Percentiles rank a stretch among this genome's conserved stretches.
phyloP scores from a whole-genome alignment of 2,797 vertebrate species.

The Schizopygopsis pylzovi region DNA sequence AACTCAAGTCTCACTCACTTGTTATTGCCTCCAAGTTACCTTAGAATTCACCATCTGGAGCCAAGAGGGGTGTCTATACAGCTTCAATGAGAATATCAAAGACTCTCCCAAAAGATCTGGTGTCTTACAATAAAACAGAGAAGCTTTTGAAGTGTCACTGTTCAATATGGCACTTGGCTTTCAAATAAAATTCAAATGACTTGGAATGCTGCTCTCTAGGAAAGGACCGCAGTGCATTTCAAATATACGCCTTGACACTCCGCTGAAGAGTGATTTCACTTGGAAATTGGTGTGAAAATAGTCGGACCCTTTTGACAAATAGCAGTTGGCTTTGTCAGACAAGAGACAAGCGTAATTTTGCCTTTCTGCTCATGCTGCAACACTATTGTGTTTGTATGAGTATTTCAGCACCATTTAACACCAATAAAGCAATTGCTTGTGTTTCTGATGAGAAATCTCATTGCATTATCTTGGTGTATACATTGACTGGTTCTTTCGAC shows the following conservation, averaged over 20 bases:
- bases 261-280: constrained; percentile 34
- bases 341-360: not conserved
- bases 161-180: constrained; percentile 48
- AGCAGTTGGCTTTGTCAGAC: not conserved
- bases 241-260: not conserved
- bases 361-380: not conserved
- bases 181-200: constrained; percentile 32
- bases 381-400: constrained; percentile 3
- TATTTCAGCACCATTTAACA: constrained; percentile 43
- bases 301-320: constrained; percentile 5
- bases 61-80: not conserved
- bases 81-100: constrained; percentile 44
- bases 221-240: constrained; percentile 3
- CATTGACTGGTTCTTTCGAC: constrained; percentile 39
- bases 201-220: constrained; percentile 38
- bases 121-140: constrained; percentile 40
- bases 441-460: constrained; percentile 23
- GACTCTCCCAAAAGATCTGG: constrained; percentile 34
- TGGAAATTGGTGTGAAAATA: constrained; percentile 32
- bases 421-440: constrained; percentile 24
- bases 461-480: constrained; percentile 2
- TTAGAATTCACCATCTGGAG: constrained; percentile 30
- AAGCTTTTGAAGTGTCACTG: constrained; percentile 49
- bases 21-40: constrained; percentile 18
- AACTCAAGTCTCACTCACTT: not conserved